Evolutionary conservation across 2,888 invertebrate genomes (phyloP), one percentile per base, ranked within the genome.

Genomic region (Erynnis tages): DNA sequence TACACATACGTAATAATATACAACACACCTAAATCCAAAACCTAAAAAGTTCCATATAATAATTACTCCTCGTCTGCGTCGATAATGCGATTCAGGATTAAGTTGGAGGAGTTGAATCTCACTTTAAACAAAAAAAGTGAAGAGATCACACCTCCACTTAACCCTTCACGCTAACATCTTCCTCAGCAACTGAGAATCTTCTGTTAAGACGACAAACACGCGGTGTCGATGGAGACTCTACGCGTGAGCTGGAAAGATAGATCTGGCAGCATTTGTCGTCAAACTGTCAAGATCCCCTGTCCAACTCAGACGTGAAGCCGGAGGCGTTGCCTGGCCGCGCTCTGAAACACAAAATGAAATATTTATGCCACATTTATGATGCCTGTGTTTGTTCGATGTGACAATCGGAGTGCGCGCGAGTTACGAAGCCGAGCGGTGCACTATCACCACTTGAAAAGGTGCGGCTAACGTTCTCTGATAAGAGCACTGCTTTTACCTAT

Each of bases 91-190:
- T 73, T 77, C 72, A 79, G 89, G 84, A 79, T 89, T 90, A 90
- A 90, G 90, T 90, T 90, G 90, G 90, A 90, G 90, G 90, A 90
- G 90, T 90, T 90, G 90, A 90, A 90, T 90, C 90, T 90, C 90
- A 90, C 90, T 90, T 90, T 88, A 87, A 76, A 61, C 69, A 78
- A 71, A 82, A 86, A 90, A 90, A 90, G 90, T 90, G 90, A 90
- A 90, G 90, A 90, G 90, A 90, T 90, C 90, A 90, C 90, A 89
- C 90, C 90, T 90, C 90, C 90, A 90, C 90, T 90, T 90, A 81
- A 82, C 81, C 86, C 85, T 75, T 76, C 61, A 77, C 83, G 87
- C 88, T 60, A 54, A 41, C 4, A 13, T 55, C 50, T 44, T 48
- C 38, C 43, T 10, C 49, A 21, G 49, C 27, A 47, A 37, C 11